Evolutionary conservation across 2,888 invertebrate species (phyloP).

Genomic region (Leptopilina syphax): DNA sequence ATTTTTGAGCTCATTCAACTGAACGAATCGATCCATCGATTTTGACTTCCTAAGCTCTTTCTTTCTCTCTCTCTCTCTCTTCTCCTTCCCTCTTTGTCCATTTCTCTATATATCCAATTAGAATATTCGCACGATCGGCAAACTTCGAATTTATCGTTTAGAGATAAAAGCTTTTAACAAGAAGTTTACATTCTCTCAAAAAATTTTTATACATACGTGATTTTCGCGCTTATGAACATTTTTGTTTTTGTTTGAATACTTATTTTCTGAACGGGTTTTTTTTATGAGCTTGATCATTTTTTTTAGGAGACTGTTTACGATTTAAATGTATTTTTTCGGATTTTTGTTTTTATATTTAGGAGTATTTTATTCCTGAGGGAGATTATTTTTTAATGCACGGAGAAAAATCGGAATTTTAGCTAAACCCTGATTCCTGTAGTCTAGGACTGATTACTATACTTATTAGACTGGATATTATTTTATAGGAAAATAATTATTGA

Average conservation of each 20-base stretch:
- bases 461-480: too few relatives aligned
- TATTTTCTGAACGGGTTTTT: too few relatives aligned
- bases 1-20: conserved; percentile 42
- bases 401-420: too few relatives aligned
- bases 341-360: background rate
- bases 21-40: conserved; percentile 23
- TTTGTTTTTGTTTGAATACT: background rate
- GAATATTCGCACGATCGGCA: conserved; percentile 14
- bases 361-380: background rate
- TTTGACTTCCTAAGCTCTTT: conserved; percentile 35
- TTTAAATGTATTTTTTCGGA: too few relatives aligned
- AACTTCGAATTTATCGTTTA: conserved; percentile 11
- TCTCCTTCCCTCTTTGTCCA: background rate
- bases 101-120: conserved; percentile 3
- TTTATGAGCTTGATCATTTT: too few relatives aligned
- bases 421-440: too few relatives aligned
- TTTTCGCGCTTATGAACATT: background rate
- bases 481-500: too few relatives aligned
- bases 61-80: background rate
- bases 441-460: too few relatives aligned
- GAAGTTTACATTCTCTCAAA: background rate
- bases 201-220: too few relatives aligned
- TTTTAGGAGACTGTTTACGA: too few relatives aligned
- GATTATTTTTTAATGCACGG: background rate
- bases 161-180: background rate